phyloP scores from a whole-genome alignment of 1,140 invertebrate species.

The Gryllus bimaculatus region DNA sequence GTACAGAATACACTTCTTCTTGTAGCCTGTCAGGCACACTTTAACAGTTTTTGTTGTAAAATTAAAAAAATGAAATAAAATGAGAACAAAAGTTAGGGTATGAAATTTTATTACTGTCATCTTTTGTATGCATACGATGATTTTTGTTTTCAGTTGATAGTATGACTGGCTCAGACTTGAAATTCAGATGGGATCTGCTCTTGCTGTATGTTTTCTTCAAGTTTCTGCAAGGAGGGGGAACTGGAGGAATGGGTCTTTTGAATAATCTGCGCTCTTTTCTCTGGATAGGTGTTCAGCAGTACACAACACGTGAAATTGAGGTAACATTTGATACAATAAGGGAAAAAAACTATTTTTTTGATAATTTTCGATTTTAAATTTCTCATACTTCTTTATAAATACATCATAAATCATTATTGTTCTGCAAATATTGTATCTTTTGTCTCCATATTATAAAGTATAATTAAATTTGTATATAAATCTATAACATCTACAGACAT shows the following conservation, averaged over 20 bases:
- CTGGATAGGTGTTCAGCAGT: slow-evolving; percentile 93
- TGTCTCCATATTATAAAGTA: too few relatives aligned
- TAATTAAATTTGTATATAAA: too few relatives aligned
- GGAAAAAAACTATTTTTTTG: background rate
- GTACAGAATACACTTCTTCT: too few relatives aligned
- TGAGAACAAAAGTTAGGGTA: too few relatives aligned
- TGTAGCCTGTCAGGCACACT: too few relatives aligned
- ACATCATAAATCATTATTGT: background rate
- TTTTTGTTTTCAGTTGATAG: slow-evolving; percentile 58
- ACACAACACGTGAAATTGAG: slow-evolving; percentile 85
- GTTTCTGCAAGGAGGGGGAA: slow-evolving; percentile 87
- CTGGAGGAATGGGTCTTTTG: slow-evolving; percentile 82
- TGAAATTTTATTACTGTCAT: too few relatives aligned
- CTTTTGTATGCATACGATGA: background rate
- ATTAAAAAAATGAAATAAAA: too few relatives aligned
- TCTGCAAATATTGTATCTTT: background rate
- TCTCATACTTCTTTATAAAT: background rate
- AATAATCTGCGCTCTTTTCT: slow-evolving; percentile 85
- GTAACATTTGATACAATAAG: slow-evolving; percentile 34
- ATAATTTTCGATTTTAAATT: background rate
- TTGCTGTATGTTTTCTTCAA: slow-evolving; percentile 77
- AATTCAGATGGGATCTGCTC: slow-evolving; percentile 81
- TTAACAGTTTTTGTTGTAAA: too few relatives aligned
- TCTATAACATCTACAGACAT: too few relatives aligned
- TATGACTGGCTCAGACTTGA: slow-evolving; percentile 43